Evolutionary conservation across 2,113 vertebrate genomes (phyloP).

Genomic region (Zonotrichia leucophrys): DNA sequence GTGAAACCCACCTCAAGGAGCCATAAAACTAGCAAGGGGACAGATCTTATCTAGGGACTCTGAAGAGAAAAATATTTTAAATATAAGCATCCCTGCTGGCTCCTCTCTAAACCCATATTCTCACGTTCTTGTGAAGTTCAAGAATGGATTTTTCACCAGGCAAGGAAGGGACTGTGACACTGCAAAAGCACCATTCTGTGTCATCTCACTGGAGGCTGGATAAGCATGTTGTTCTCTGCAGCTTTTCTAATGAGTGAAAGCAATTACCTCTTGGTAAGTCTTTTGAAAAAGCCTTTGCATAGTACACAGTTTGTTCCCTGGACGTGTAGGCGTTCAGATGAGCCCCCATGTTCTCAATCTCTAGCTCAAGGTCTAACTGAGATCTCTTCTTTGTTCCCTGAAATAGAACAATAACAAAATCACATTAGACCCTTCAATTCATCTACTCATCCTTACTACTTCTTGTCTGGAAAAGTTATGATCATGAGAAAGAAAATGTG

Average conservation of each 20-base stretch:
- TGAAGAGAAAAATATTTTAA: neutral
- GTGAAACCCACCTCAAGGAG: neutral
- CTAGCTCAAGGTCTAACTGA: slow-evolving; percentile 94
- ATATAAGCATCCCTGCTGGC: neutral
- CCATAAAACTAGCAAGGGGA: neutral
- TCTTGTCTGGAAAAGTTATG: neutral
- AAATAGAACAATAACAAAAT: slow-evolving; percentile 32
- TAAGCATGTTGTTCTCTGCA: neutral
- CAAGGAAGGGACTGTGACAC: neutral
- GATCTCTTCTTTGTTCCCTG: slow-evolving; percentile 97
- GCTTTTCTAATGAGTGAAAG: neutral
- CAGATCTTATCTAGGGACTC: neutral
- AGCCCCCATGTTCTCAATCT: slow-evolving; percentile 99
- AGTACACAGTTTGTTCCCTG: slow-evolving; percentile 96
- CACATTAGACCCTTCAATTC: neutral
- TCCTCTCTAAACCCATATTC: neutral
- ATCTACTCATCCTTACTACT: neutral
- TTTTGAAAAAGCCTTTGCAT: slow-evolving; percentile 96
- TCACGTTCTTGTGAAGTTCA: neutral
- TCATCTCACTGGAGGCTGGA: neutral
- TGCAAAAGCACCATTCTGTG: neutral
- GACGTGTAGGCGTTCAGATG: slow-evolving; percentile 97
- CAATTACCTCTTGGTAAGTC: slow-evolving; percentile 91
- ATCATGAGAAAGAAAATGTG: neutral
- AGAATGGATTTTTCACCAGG: neutral